phyloP scores from a whole-genome alignment of 2,797 vertebrate species.

The Periophthalmus magnuspinnatus region DNA sequence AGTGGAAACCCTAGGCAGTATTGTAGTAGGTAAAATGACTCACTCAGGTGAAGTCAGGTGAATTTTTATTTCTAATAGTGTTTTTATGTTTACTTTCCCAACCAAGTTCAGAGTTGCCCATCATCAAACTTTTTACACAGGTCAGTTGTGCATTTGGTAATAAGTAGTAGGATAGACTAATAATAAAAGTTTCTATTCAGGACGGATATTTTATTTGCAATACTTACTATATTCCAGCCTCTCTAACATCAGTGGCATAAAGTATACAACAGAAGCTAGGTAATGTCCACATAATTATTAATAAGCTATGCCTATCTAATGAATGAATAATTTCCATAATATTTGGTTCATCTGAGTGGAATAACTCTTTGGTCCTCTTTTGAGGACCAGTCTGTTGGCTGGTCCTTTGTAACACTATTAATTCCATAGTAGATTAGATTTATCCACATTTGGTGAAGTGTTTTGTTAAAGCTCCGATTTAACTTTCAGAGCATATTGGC shows the following conservation, averaged over 20 bases:
- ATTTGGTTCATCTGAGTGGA: neutral
- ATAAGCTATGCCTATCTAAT: no score
- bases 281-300: no score
- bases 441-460: constrained; percentile 40
- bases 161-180: neutral
- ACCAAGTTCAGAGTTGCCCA: neutral
- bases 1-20: constrained; percentile 29
- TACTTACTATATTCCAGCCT: neutral
- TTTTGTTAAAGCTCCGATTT: constrained; percentile 39
- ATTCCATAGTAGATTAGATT: constrained; percentile 49
- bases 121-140: neutral
- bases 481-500: constrained; percentile 51
- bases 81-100: constrained; percentile 13
- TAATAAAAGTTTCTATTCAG: neutral
- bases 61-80: neutral
- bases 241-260: no score
- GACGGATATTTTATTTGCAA: neutral
- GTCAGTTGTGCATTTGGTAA: neutral
- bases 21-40: constrained; percentile 2
- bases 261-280: no score
- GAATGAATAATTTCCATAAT: neutral
- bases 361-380: neutral
- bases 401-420: constrained; percentile 27
- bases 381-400: constrained; percentile 17
- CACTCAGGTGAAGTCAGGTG: neutral